Conservation (phyloP, 23 tunicate species). For the Halocynthia roretzi region DNA sequence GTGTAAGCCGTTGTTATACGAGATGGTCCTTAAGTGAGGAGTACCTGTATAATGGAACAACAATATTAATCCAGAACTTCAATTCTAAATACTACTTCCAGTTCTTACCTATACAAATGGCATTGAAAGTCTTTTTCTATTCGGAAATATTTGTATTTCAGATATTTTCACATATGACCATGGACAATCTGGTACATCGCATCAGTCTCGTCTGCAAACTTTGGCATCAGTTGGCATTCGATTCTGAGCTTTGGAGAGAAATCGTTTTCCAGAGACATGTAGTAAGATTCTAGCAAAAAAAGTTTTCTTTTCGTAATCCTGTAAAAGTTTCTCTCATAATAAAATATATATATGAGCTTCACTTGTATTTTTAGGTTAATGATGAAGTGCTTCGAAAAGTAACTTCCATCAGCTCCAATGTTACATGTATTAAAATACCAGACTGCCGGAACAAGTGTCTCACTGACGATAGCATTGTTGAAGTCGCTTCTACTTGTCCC, state of each 20-base stretch:
- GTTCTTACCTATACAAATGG: no score
- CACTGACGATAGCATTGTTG: conserved; percentile 10
- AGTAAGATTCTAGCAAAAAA: not conserved
- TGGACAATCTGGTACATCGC: not conserved
- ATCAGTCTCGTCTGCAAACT: conserved; percentile 1
- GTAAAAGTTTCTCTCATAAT: no score
- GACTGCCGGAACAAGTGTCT: not conserved
- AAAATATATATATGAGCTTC: not conserved
- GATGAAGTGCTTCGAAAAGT: conserved; percentile 1
- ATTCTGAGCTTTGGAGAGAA: not conserved
- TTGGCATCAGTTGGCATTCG: conserved; percentile 7
- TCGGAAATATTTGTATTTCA: no score
- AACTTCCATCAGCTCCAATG: not conserved
- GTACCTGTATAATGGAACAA: no score
- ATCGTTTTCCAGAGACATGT: not conserved
- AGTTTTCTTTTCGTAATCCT: no score
- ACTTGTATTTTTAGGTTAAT: not conserved
- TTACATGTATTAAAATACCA: not conserved
- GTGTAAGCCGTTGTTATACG: no score
- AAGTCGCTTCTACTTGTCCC: conserved; percentile 6
- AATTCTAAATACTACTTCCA: no score
- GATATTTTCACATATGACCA: no score
- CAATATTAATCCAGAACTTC: no score
- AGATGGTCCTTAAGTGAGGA: no score
- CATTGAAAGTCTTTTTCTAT: no score